Percentiles rank a stretch among this genome's conserved stretches.
Evolutionary conservation across 2,113 vertebrate genomes (phyloP).

Genomic region (Saimiri boliviensis): DNA sequence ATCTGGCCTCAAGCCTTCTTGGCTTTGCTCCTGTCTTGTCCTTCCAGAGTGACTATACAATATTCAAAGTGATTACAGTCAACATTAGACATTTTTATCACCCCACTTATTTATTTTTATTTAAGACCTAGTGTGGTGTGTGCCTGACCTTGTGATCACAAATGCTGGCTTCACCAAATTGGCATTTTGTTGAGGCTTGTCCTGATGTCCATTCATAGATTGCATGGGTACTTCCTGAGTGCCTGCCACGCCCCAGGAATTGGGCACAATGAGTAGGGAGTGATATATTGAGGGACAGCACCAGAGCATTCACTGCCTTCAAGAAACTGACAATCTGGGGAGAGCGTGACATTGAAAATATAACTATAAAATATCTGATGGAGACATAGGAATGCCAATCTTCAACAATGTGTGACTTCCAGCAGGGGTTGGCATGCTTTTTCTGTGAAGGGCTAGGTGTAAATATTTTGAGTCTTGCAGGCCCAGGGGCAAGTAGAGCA

Average conservation of each 20-base stretch:
- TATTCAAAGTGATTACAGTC: not conserved
- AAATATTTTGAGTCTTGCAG: not conserved
- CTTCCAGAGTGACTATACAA: no score
- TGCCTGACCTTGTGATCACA: fast-evolving
- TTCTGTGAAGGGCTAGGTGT: not conserved
- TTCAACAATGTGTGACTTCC: not conserved
- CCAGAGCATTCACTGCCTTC: not conserved
- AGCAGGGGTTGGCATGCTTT: not conserved
- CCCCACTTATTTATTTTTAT: not conserved
- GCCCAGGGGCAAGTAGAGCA: not conserved
- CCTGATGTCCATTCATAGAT: not conserved
- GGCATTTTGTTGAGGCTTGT: not conserved
- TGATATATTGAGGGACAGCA: fast-evolving
- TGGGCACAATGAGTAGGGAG: not conserved
- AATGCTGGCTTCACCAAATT: fast-evolving
- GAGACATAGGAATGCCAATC: not conserved
- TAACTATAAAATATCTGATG: not conserved
- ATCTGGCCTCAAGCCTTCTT: no score
- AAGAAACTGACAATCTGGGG: not conserved
- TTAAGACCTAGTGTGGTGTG: not conserved
- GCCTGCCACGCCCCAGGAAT: not conserved
- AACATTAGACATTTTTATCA: not conserved
- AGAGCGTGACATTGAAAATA: not conserved
- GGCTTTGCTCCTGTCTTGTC: no score
- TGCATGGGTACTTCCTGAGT: not conserved